A percentile compares a stretch with the other conserved stretches of the same genome.
Conservation (phyloP, 2,113 vertebrate species). For the Axis porcinus region DNA sequence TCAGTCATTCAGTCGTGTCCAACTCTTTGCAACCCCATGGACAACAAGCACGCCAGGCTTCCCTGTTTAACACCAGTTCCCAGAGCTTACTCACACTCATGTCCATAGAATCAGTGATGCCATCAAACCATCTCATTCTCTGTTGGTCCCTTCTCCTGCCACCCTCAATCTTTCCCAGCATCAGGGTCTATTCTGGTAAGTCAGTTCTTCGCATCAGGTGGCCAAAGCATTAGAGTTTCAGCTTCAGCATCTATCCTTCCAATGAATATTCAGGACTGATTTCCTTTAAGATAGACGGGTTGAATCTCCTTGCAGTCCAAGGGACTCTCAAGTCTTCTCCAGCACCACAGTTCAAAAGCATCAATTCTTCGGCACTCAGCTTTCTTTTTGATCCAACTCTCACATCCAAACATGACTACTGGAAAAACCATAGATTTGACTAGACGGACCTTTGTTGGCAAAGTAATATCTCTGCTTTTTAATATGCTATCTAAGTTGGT, state of each 20-base stretch:
- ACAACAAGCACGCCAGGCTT: not conserved
- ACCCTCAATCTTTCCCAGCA: not conserved
- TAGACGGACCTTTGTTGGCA: not conserved
- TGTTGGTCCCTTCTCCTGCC: not conserved
- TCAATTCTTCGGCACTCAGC: rapidly evolving
- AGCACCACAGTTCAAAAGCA: not conserved
- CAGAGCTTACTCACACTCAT: not conserved
- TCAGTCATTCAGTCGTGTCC: not conserved
- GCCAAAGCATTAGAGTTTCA: not conserved
- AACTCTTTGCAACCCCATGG: not conserved
- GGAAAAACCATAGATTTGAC: not conserved
- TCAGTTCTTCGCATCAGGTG: rapidly evolving
- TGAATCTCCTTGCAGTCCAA: not conserved
- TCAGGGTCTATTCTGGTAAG: not conserved
- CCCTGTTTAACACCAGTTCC: not conserved
- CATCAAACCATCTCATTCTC: not conserved
- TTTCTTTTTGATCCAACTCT: not conserved
- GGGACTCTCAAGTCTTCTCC: not conserved
- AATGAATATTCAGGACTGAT: not conserved
- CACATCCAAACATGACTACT: not conserved
- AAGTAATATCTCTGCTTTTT: not conserved
- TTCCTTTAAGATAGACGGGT: not conserved
- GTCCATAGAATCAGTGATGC: not conserved
- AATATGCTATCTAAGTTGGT: not conserved
- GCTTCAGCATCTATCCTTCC: not conserved